phyloP scores from a whole-genome alignment of 2,888 invertebrate species.

The Ophion ellenae region DNA sequence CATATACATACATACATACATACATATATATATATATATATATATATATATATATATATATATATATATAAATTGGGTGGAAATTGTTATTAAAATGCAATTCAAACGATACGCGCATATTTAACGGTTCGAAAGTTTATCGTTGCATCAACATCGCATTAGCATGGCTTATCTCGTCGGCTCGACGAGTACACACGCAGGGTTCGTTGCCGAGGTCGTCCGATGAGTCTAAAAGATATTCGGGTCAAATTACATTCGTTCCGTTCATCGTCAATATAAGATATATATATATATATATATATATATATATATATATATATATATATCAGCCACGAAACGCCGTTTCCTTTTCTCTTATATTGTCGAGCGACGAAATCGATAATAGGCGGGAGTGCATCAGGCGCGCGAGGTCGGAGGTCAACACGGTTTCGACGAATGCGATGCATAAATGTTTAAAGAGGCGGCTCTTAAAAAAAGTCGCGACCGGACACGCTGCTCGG shows the following conservation, averaged over 20 bases:
- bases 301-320: not conserved
- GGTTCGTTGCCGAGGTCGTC: constrained; percentile 18
- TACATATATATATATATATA: too few relatives aligned
- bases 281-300: not conserved
- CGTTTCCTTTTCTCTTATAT: constrained; percentile 18
- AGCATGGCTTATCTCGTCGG: not conserved
- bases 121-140: not conserved
- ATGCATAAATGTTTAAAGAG: constrained; percentile 59
- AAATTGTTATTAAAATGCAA: not conserved
- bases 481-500: not conserved
- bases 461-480: constrained; percentile 19
- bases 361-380: constrained; percentile 29
- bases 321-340: not conserved
- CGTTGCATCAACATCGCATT: not conserved
- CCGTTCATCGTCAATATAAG: constrained; percentile 11
- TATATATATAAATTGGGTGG: not conserved
- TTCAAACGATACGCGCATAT: not conserved
- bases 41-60: too few relatives aligned
- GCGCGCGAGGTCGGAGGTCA: constrained; percentile 34
- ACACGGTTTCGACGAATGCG: constrained; percentile 18
- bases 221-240: constrained; percentile 15
- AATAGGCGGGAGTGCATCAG: constrained; percentile 14
- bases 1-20: too few relatives aligned
- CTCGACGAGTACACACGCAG: constrained; percentile 31
- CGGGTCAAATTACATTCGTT: constrained; percentile 44